Conservation (phyloP, 2,888 invertebrate genomes). For the Folsomia candida region DNA sequence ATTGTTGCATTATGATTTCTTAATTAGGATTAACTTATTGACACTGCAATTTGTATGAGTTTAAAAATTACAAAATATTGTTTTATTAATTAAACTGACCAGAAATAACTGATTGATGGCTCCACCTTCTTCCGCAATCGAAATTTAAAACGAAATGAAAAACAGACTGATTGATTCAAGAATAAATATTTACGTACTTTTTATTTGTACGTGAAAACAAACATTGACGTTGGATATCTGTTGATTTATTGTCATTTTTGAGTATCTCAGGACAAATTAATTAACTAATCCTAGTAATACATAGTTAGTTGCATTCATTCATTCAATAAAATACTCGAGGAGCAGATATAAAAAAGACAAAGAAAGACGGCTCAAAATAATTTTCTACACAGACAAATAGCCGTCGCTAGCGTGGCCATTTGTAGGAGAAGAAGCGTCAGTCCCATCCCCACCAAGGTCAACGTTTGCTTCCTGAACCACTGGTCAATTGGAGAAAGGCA, state of each 20-base stretch:
- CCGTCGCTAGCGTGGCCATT: conserved; percentile 47
- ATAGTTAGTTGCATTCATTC: background rate
- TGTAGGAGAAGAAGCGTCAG: conserved; percentile 46
- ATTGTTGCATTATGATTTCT: no score
- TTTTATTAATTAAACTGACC: no score
- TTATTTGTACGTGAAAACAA: no score
- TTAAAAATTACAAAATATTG: no score
- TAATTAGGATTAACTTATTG: no score
- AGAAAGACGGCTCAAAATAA: conserved; percentile 5
- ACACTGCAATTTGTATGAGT: no score
- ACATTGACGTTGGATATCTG: no score
- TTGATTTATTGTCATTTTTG: background rate
- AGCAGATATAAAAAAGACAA: background rate
- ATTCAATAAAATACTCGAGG: background rate
- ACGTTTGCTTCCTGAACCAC: conserved; percentile 48
- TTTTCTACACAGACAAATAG: conserved; percentile 48
- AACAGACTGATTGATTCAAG: no score
- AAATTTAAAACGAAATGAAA: no score
- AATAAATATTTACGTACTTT: no score
- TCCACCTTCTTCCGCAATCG: no score
- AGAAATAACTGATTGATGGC: no score
- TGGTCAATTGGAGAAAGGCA: conserved; percentile 44
- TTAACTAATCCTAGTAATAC: background rate
- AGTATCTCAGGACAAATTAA: background rate
- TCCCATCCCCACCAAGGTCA: conserved; percentile 48